Evolutionary conservation across 2,113 vertebrate genomes (phyloP), one percentile per base, ranked within the genome.

Genomic region (Parus major): DNA sequence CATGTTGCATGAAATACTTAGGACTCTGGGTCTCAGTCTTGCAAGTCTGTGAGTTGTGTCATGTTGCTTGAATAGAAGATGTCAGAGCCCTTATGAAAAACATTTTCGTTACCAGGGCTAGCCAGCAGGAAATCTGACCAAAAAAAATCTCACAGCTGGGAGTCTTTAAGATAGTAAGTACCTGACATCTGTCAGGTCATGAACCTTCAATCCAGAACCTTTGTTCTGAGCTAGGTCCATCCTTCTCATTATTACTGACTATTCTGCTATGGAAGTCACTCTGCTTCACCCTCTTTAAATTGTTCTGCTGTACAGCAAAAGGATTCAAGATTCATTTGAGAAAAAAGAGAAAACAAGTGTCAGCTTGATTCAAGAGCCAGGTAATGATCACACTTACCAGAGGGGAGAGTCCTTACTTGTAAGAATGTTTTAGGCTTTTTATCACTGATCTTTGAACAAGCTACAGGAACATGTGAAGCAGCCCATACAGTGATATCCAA

Each of bases 141-240:
- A 90, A 53, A 28, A 27, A 35, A 36, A n/a, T 28, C 7, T 84
- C 28, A 22, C 17, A 23, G 75, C 14, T 60, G 5, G 8, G 7
- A 17, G 23, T 27, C 27, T 79, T 12, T 75, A 50, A 75, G 8
- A 14, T 18, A 25, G 2, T 11, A 23, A n/a, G 3, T 8, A 28
- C 11, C 39, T 39, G 39, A 39, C 24, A 29, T 63, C 29, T 83
- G 5, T 16, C 31, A 55, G 42, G 29, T 60, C 52, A 66, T 25
- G 17, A 55, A 55, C 49, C 27, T 89, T 41, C 44, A 89, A 42
- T 10, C 35, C 24, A 87, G 44, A 81, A 52, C 9, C 8, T 47
- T 68, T 17, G 5, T 61, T 5, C 27, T 41, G 65, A 70, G 4
- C 0, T 0, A 85, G 9, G 15, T 71, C n/a, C 20, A 15, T 41